These are phyloP conservation scores for Lagopus leucura DNA, from an alignment of 2,113 vertebrate genomes.

Conservation along the genomic window DNA sequence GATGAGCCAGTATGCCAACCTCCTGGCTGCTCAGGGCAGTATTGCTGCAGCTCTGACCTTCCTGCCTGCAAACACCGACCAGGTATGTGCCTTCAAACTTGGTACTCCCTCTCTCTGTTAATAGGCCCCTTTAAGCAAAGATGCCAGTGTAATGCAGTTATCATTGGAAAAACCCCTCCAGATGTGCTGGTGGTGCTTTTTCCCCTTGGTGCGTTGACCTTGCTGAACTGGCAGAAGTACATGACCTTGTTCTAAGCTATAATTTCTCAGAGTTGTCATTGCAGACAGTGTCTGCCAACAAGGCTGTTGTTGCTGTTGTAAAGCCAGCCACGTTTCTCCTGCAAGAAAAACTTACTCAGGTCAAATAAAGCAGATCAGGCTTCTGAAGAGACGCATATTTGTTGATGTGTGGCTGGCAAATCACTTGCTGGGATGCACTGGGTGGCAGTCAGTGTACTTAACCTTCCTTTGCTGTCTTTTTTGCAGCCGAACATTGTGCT, in stretches of 20 bases:
- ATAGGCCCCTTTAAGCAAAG: neutral
- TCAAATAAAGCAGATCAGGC: neutral
- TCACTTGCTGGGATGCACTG: neutral
- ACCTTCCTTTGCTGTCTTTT: neutral
- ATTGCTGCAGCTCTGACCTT: slow-evolving; percentile 91
- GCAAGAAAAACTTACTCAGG: neutral
- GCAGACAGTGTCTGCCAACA: neutral
- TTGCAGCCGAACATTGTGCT: slow-evolving; percentile 83
- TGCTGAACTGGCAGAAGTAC: neutral
- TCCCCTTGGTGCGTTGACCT: neutral
- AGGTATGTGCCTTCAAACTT: slow-evolving; percentile 73
- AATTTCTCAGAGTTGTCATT: neutral
- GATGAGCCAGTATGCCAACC: slow-evolving; percentile 92
- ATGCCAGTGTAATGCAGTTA: neutral
- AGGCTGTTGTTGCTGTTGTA: neutral
- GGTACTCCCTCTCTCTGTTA: neutral
- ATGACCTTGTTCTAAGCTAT: neutral
- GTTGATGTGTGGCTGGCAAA: neutral
- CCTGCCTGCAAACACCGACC: slow-evolving; percentile 86
- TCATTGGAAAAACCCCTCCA: neutral
- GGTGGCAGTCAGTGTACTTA: neutral
- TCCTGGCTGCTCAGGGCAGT: slow-evolving; percentile 94
- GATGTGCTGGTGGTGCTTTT: neutral
- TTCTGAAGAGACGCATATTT: neutral
- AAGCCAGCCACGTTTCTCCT: neutral